Evolutionary conservation across 2,888 invertebrate genomes (phyloP).

Genomic region (Horisme vitalbata): DNA sequence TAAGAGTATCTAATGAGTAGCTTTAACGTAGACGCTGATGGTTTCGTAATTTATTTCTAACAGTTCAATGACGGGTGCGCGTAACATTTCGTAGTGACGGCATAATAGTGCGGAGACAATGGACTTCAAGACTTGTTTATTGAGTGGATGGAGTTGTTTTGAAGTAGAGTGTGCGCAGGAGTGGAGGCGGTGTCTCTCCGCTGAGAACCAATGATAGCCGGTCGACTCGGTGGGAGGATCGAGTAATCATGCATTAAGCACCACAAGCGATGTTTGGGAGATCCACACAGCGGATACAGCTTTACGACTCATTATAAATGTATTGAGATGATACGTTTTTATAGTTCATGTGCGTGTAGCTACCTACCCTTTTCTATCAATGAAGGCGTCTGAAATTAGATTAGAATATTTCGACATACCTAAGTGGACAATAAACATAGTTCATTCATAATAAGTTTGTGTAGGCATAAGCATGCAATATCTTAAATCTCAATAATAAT

Average conservation of each 20-base stretch:
- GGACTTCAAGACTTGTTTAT: constrained; percentile 79
- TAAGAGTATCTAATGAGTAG: constrained; percentile 49
- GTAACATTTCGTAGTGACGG: constrained; percentile 65
- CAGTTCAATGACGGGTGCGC: constrained; percentile 65
- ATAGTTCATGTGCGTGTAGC: constrained; percentile 38
- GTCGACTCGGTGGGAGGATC: constrained; percentile 71
- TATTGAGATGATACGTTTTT: constrained; percentile 45
- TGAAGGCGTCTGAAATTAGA: too few relatives aligned
- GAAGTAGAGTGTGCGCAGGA: constrained; percentile 73
- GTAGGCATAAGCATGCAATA: neutral
- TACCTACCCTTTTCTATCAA: constrained; percentile 39
- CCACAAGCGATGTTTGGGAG: constrained; percentile 52
- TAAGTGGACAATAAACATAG: neutral
- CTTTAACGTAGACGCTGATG: constrained; percentile 34
- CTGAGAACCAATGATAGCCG: constrained; percentile 71
- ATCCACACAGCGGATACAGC: constrained; percentile 57
- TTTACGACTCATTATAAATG: constrained; percentile 55
- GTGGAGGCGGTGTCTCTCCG: constrained; percentile 72
- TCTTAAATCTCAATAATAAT: neutral
- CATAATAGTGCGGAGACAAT: constrained; percentile 74
- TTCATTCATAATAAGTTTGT: neutral
- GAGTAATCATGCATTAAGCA: constrained; percentile 71
- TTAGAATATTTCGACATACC: too few relatives aligned
- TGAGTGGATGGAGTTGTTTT: constrained; percentile 78
- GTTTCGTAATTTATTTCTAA: constrained; percentile 62